Percentiles rank a stretch among this genome's conserved stretches.
These are phyloP conservation scores for Nemapogon koenigi DNA, from an alignment of 2,888 invertebrate species.

Conservation along the genomic window DNA sequence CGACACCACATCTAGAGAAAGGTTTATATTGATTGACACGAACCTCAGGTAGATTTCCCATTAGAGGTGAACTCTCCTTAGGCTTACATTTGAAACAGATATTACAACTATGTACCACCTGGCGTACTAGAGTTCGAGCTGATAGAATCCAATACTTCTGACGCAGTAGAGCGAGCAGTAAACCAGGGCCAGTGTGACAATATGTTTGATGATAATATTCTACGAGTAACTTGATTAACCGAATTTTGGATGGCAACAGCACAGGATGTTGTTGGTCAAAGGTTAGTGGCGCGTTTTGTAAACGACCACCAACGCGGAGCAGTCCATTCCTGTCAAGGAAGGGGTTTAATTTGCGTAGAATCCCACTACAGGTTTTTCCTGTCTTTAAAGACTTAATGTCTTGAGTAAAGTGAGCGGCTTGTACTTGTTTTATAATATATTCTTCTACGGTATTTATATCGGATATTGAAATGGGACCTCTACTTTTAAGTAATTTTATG, in stretches of 20 bases:
- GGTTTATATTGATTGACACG: constrained; percentile 9
- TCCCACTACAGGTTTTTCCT: too few species aligned
- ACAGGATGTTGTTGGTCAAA: constrained; percentile 7
- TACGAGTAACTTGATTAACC: not conserved
- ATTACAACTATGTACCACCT: constrained; percentile 10
- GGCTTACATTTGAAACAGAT: constrained; percentile 9
- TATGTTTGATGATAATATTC: constrained; percentile 1
- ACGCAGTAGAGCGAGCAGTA: constrained; percentile 4
- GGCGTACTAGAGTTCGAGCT: constrained; percentile 3
- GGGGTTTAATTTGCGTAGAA: constrained; percentile 4
- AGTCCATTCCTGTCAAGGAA: constrained; percentile 3
- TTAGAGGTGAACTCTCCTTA: not conserved
- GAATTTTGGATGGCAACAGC: constrained; percentile 4
- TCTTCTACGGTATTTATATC: too few species aligned
- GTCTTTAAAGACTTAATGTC: too few species aligned
- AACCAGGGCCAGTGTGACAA: constrained; percentile 8
- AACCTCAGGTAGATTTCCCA: constrained; percentile 9
- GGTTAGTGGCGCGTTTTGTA: constrained; percentile 1
- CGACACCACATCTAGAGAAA: constrained; percentile 12
- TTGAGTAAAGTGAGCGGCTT: too few species aligned
- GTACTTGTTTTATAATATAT: too few species aligned
- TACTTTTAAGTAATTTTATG: too few species aligned
- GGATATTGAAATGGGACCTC: too few species aligned
- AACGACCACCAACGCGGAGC: constrained; percentile 9
- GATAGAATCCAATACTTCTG: constrained; percentile 10